These are phyloP conservation scores for Champsocephalus gunnari DNA, from an alignment of 2,797 vertebrate genomes.

Conservation along the genomic window DNA sequence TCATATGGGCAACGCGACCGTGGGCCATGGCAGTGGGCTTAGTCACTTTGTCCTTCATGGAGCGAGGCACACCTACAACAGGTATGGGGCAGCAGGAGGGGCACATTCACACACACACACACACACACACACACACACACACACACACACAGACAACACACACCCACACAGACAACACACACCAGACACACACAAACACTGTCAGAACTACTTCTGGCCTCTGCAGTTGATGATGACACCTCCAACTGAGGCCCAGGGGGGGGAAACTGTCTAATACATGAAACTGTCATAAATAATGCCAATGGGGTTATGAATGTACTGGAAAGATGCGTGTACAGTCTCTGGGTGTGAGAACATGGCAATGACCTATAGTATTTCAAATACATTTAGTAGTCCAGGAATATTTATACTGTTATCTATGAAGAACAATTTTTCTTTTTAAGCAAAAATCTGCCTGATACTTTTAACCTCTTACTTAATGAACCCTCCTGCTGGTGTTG, in stretches of 20 bases:
- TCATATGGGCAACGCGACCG: constrained; percentile 97
- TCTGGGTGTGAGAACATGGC: constrained; percentile 4
- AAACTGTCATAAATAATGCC: constrained; percentile 4
- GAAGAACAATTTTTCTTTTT: not conserved
- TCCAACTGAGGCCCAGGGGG: constrained; percentile 32
- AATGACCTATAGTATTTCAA: not conserved
- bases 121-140: constrained; percentile 26
- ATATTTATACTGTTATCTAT: not conserved
- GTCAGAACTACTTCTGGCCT: constrained; percentile 59
- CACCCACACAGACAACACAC: constrained; percentile 35
- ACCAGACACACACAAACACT: constrained; percentile 54
- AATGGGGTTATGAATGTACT: not conserved
- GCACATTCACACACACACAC: constrained; percentile 24
- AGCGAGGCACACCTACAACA: constrained; percentile 90
- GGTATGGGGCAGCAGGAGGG: constrained; percentile 26
- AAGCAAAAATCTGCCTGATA: not conserved
- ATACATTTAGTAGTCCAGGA: not conserved
- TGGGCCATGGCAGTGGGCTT: constrained; percentile 98
- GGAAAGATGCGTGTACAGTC: constrained; percentile 14
- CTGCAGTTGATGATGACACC: constrained; percentile 13
- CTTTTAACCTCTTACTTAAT: not conserved
- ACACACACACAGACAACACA: constrained; percentile 61
- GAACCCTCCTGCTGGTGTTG: not conserved
- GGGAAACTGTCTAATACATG: not conserved
- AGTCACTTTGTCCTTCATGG: constrained; percentile 98